Evolutionary conservation across 2,113 vertebrate species (phyloP), one percentile per base, ranked within the genome.

Genomic region (Hypocryptadius cinnamomeus): DNA sequence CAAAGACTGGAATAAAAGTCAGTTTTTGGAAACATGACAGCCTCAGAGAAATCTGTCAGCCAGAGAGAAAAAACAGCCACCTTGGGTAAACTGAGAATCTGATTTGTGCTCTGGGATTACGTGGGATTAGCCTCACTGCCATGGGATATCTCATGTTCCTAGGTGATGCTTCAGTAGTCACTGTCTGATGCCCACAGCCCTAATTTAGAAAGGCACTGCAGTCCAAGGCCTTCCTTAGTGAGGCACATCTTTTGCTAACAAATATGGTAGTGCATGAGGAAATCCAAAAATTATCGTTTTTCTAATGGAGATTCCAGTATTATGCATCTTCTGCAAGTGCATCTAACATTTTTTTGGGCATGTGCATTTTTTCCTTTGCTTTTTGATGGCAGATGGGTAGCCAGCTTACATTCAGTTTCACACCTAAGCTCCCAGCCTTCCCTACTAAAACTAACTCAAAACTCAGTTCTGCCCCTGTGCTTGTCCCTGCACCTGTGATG

Each of bases 41-140:
- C 54, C 54, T 56, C 54, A 56, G 54, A 56, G 54, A 56, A 86
- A 86, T 4, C 3, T 19, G 42, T 54, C 66, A 87, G 45, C 50
- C 54, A 82, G 66, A 54, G 64, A 45, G 51, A 40, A 85, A 73
- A 70, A 93, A 83, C 0, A 0, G 28, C 40, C 87, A 66, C 56
- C 78, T 83, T 3, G 1, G 23, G 78, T 64, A 86, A 88, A 86
- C 15, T 15, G 54, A 79, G 81, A 87, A 44, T 59, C 31, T 90
- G 73, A 63, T 82, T 78, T 78, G 82, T 86, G 79, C 54, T 91
- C 39, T 83, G 79, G 85, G 64, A 85, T 95, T 93, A 83, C 4
- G 27, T 40, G 47, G 76, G 59, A 90, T 95, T 94, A 80, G 42
- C 35, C 50, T 88, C 54, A 65, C 33, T 80, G 63, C 85, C 50